Evolutionary conservation across 2,113 vertebrate genomes (phyloP), one percentile per base, ranked within the genome.

Genomic region (Epinephelus moara): DNA sequence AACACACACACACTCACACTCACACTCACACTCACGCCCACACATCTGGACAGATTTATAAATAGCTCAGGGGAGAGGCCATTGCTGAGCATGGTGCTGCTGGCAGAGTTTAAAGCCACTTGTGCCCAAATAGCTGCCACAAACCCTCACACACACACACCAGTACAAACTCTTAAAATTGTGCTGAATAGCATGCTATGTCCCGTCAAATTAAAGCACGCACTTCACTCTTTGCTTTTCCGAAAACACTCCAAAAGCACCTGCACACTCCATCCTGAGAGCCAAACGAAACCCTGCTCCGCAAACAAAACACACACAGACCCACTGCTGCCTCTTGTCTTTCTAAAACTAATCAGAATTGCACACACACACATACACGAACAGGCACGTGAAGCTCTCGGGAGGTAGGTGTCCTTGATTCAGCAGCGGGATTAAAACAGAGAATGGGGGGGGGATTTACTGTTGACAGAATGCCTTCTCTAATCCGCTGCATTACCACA

Each of bases 401-500:
- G 77, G 75, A 88, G 72, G 81, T 77, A 61, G 71, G 66, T 60
- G 81, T 81, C 89, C 82, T 82, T 85, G 86, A 92, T 89, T 70
- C 77, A 72, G 87, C 80, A 45, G 40, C 47, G 4, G 68, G 90
- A 91, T 93, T 93, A 93, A 92, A 81, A 78, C 76, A 64, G 84
- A 89, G 84, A 73, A 79, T 60, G 19, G 67, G 70, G 52, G 61
- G 30, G 33, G 6, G 90, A 85, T 91, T 90, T 91, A 68, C 61
- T 53, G 69, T 85, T 69, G 87, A 87, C 88, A 81, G 85, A 89
- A 80, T 80, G 80, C 81, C 71, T 85, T 53, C 70, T 63, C 69
- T 94, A 95, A 94, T 95, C 93, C 72, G 6, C 74, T 67, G 89
- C 73, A 71, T 89, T 80, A 86, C 45, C 78, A 86, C 83, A 55